A percentile compares a stretch with the other conserved stretches of the same genome.
phyloP scores from a whole-genome alignment of 1,140 invertebrate genomes.

The Aphelinus atriplicis region DNA sequence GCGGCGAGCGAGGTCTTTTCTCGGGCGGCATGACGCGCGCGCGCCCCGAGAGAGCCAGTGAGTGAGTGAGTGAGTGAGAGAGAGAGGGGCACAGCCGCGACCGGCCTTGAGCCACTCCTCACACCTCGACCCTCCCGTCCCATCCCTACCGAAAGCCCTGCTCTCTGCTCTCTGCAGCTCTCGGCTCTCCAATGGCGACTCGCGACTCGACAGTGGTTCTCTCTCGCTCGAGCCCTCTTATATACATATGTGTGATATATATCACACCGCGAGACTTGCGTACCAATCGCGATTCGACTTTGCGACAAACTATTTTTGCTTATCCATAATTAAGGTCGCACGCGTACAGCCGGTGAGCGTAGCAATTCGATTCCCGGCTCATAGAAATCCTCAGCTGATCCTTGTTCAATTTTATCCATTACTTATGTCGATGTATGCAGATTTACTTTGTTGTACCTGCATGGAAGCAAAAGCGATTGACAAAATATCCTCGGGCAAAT shows the following conservation, averaged over 20 bases:
- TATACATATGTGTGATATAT: neutral
- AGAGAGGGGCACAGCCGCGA: slow-evolving; percentile 49
- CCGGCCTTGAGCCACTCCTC: slow-evolving; percentile 59
- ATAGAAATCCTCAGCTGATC: too few relatives aligned
- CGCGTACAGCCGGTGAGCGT: too few relatives aligned
- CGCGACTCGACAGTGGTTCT: slow-evolving; percentile 24
- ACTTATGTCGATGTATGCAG: too few relatives aligned
- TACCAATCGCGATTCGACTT: neutral
- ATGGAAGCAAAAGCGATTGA: too few relatives aligned
- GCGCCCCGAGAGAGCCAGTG: neutral
- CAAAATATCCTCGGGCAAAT: too few relatives aligned
- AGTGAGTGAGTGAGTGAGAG: slow-evolving; percentile 18
- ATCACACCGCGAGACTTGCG: neutral
- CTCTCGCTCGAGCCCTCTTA: slow-evolving; percentile 14
- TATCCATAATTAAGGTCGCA: too few relatives aligned
- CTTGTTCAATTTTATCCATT: too few relatives aligned
- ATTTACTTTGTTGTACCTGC: too few relatives aligned
- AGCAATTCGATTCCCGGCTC: too few relatives aligned
- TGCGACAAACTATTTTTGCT: too few relatives aligned
- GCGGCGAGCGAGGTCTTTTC: too few relatives aligned
- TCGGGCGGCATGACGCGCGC: too few relatives aligned
- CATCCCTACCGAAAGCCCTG: slow-evolving; percentile 42
- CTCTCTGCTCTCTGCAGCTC: slow-evolving; percentile 10
- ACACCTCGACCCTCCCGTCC: slow-evolving; percentile 39
- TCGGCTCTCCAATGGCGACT: slow-evolving; percentile 8